Conservation (phyloP, 2,797 vertebrate species). For the Gallinago nigripennis region DNA sequence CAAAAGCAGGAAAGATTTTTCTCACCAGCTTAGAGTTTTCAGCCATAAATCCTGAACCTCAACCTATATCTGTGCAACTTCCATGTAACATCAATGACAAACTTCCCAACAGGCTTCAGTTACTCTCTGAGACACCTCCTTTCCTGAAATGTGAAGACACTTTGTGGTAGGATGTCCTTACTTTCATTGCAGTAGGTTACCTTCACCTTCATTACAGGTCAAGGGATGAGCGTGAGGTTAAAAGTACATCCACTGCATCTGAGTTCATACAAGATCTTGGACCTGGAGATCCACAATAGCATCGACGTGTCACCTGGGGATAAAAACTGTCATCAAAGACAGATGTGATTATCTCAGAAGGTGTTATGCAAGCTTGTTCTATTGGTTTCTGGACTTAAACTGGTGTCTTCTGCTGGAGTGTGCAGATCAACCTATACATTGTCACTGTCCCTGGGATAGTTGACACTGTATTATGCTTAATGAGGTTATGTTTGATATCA, state of each 20-base stretch:
- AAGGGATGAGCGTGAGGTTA: not conserved
- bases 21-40: not conserved
- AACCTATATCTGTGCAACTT: not conserved
- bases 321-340: not conserved
- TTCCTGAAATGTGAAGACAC: not conserved
- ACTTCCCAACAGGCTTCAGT: not conserved
- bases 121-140: not conserved
- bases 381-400: not conserved
- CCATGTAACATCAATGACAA: rapidly evolving
- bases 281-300: not conserved
- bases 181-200: not conserved
- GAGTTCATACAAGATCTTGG: not conserved
- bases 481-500: not conserved
- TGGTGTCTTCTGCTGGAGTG: not conserved
- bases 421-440: not conserved
- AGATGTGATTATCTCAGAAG: not conserved
- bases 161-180: not conserved
- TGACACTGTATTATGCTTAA: rapidly evolving
- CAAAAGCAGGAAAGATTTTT: not conserved
- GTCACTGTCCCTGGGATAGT: not conserved
- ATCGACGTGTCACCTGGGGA: not conserved
- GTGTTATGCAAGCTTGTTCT: not conserved
- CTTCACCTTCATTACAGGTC: not conserved
- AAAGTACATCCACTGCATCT: not conserved
- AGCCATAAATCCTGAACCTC: not conserved